A percentile compares a stretch with the other conserved stretches of the same genome.
phyloP scores from a whole-genome alignment of 2,797 vertebrate species.

The Pipistrellus pygmaeus region DNA sequence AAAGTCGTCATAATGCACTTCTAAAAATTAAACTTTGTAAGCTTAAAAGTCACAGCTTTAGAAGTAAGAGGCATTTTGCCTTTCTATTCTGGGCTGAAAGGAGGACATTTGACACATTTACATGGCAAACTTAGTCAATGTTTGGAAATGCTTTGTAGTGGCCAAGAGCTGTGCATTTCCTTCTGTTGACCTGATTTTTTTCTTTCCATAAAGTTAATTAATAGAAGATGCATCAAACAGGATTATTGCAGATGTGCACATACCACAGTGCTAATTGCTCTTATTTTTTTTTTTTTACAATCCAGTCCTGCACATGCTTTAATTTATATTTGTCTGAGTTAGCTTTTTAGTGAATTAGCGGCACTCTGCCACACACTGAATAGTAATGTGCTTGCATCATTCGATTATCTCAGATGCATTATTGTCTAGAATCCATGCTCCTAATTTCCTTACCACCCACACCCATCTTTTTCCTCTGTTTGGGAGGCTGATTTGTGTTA shows the following conservation, averaged over 20 bases:
- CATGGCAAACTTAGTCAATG: conserved; percentile 77
- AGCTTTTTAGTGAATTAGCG: conserved; percentile 80
- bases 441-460: conserved; percentile 74
- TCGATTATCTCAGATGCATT: conserved; percentile 81
- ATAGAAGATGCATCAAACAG: conserved; percentile 82
- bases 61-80: conserved; percentile 54
- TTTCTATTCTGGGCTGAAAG: conserved; percentile 65
- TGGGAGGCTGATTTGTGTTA: conserved; percentile 72
- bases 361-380: conserved; percentile 78
- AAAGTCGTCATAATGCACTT: neutral
- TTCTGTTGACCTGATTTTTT: conserved; percentile 80
- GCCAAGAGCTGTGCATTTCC: conserved; percentile 78
- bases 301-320: conserved; percentile 77
- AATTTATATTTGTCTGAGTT: conserved; percentile 81
- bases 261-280: conserved; percentile 80
- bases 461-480: conserved; percentile 68
- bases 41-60: conserved; percentile 61
- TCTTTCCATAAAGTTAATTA: conserved; percentile 82
- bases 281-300: conserved; percentile 78
- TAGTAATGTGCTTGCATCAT: conserved; percentile 82
- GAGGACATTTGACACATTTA: conserved; percentile 78
- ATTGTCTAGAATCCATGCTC: conserved; percentile 75
- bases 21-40: conserved; percentile 58
- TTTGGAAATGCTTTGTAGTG: conserved; percentile 83
- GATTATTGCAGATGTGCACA: conserved; percentile 82